Conservation (phyloP, 2,888 invertebrate species). For the Strigamia crassipes region DNA sequence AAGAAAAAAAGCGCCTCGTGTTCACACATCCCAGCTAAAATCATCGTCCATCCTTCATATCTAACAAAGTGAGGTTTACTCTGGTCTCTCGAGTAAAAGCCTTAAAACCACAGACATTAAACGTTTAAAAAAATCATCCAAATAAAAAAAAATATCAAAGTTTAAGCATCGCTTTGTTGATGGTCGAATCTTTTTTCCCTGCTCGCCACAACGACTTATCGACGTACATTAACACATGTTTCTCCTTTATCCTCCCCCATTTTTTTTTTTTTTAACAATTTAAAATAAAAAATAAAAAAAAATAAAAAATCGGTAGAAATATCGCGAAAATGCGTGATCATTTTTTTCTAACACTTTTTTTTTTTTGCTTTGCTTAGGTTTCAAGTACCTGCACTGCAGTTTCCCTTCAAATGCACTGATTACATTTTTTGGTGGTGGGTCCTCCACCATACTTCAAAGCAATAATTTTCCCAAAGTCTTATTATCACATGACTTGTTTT, state of each 20-base stretch:
- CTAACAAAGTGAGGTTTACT: background rate
- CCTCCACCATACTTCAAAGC: conserved; percentile 31
- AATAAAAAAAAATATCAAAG: background rate
- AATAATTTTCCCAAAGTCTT: conserved; percentile 4
- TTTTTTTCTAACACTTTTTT: conserved; percentile 1
- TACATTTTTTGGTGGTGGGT: conserved; percentile 26
- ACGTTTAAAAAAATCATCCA: background rate
- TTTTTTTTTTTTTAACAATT: background rate
- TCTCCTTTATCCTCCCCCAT: background rate
- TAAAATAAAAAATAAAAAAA: background rate
- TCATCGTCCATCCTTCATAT: background rate
- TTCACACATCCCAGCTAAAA: too few relatives aligned
- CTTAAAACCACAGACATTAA: background rate
- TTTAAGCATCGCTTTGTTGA: conserved; percentile 7
- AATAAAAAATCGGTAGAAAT: background rate
- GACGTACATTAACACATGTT: conserved; percentile 10
- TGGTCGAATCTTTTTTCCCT: background rate
- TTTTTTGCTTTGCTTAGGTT: background rate
- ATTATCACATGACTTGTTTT: conserved; percentile 19
- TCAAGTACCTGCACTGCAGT: conserved; percentile 34
- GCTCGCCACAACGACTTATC: background rate
- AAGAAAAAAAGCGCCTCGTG: too few relatives aligned
- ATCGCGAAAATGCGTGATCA: conserved; percentile 15
- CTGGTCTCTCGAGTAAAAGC: background rate
- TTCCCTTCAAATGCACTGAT: conserved; percentile 37